Evolutionary conservation across 2,888 invertebrate species (phyloP).

Genomic region (Caenorhabditis doughertyi): DNA sequence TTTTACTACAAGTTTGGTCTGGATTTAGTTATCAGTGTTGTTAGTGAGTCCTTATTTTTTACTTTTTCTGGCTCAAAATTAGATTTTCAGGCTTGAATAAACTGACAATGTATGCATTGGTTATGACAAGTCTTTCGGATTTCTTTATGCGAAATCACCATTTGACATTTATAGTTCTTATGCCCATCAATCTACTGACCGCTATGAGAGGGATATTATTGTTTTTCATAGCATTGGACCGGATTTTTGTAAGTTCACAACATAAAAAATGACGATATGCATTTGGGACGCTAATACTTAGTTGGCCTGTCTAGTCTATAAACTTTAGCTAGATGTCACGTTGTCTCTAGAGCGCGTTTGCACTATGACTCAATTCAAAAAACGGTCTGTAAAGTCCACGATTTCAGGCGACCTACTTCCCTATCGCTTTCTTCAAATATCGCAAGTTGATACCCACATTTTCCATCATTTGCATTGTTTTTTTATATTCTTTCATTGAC

Average conservation of each 20-base stretch:
- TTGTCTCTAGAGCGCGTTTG: neutral
- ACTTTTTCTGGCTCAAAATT: too few species aligned
- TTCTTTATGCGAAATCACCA: neutral
- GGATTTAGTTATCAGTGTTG: slow-evolving; percentile 2
- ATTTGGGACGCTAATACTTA: too few species aligned
- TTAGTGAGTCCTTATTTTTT: neutral
- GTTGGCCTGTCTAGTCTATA: too few species aligned
- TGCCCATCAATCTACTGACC: too few species aligned
- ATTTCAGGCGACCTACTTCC: slow-evolving; percentile 10
- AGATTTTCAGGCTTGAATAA: neutral
- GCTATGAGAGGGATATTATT: too few species aligned
- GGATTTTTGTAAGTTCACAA: slow-evolving; percentile 8
- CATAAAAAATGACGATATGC: too few species aligned
- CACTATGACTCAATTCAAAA: too few species aligned
- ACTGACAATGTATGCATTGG: neutral
- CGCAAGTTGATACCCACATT: neutral
- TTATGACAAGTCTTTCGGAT: neutral
- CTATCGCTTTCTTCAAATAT: slow-evolving; percentile 7
- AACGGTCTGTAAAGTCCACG: too few species aligned
- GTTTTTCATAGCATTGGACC: neutral
- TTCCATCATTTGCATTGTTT: neutral
- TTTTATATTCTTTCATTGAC: neutral
- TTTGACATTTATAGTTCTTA: too few species aligned
- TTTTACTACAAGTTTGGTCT: slow-evolving; percentile 4
- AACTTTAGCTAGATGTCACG: neutral